Percentiles rank a stretch among this genome's conserved stretches.
phyloP scores from a whole-genome alignment of 2,113 vertebrate genomes.

The Tragelaphus imberbis region DNA sequence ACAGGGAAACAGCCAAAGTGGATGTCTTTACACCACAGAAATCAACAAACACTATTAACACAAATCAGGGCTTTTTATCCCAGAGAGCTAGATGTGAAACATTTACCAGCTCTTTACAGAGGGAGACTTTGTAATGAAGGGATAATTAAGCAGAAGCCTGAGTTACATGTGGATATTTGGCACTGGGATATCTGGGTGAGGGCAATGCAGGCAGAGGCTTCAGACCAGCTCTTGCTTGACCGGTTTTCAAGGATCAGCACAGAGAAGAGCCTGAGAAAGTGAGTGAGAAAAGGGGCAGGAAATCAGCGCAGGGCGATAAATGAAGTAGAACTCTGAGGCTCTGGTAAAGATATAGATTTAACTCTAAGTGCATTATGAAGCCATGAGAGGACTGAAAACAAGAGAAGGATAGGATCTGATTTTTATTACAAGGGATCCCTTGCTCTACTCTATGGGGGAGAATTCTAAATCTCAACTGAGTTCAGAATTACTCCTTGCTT shows the following conservation, averaged over 20 bases:
- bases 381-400: not conserved
- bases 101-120: not conserved
- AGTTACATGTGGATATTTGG: not conserved
- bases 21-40: not conserved
- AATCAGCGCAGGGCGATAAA: not conserved
- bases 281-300: not conserved
- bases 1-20: not conserved
- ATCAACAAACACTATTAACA: not conserved
- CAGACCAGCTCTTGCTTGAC: not conserved
- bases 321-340: not conserved
- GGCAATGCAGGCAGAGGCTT: not conserved
- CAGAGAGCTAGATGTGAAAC: not conserved
- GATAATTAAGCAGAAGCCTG: not conserved
- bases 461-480: not conserved
- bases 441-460: not conserved
- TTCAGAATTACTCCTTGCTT: not conserved
- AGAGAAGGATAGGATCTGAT: not conserved
- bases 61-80: not conserved
- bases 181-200: not conserved
- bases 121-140: not conserved
- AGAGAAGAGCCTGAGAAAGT: not conserved
- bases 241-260: not conserved
- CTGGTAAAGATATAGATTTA: not conserved
- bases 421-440: not conserved
- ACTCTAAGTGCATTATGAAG: not conserved